Evolutionary conservation across 1,140 invertebrate species (phyloP), one percentile per base, ranked within the genome.

Genomic region (Saccostrea echinata): DNA sequence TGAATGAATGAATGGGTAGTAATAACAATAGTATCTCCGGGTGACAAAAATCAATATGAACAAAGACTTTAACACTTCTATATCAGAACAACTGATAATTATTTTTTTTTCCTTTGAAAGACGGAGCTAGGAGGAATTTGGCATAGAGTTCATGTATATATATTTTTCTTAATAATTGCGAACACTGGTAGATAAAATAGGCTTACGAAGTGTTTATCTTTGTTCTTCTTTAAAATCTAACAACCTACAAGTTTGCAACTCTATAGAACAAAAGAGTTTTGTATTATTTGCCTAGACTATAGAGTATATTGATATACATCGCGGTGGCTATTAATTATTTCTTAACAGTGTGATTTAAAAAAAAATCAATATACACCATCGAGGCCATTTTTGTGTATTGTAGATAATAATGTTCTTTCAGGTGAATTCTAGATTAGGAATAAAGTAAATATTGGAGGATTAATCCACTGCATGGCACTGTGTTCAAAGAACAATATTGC

Each of bases 381-480:
- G 68, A 27, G 27, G 30, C 68, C 68, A 76, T 1, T 27, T 16
- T 76, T 76, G 68, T 76, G 68, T 27, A 27, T 33, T 30, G 68
- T 16, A 76, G 68, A 76, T 76, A 76, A 76, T 76, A 76, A 76
- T 76, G 9, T 76, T 30, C 68, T 76, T 76, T 76, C 27, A 27
- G 30, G 68, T 4, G 11, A 33, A 13, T 30, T 76, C 18, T 76
- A 76, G 68, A 76, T 76, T 76, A 76, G 27, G 33, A 76, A 76
- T 27, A 76, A 27, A 76, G 68, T 27, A 76, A 76, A 76, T 27
- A 76, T 12, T 30, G 30, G 27, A 13, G 12, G 68, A 76, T 30
- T 76, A 76, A 76, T 30, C 27, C 27, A 16, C 24, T 43, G 43
- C 43, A 43, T 43, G 43, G 43, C 43, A 43, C 43, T 2, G 4